Base-by-base conservation (phyloP, 2,797 vertebrate species). In the Lacerta agilis region DNA sequence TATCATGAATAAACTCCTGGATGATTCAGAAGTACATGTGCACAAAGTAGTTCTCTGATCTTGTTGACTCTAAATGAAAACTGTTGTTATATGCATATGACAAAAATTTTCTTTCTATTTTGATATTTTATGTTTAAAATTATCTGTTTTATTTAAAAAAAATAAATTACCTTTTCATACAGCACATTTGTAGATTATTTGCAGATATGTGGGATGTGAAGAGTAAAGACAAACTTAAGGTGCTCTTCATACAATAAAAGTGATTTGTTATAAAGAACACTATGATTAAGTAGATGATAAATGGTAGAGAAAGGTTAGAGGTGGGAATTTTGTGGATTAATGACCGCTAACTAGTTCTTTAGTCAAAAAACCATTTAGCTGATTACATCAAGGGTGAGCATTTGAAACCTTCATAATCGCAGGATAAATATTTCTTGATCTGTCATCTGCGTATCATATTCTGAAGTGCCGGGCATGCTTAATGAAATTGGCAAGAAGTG, bases 401-500 rank as follows among this genome's bases (percentile, higher is more conserved):
- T 80, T 73, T 61, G 29, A 87, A 80, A 86, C 3, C 27, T 72
- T n/a, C 38, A 43, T 38, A 79, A 45, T 43, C 43, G 33, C 41
- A 85, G 25, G 83, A 77, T 33, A 36, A 38, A 58, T 73, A 49
- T 73, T 4, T 27, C 13, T 77, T 85, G 38, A 43, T 23, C 27
- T 77, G 73, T 85, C 18, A 11, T 29, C 55, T 38, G 18, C 33
- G 58, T 55, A 15, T 73, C 45, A 25, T 29, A 75, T 36, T 6
- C 20, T n/a, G 49, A 55, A 58, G n/a, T 25, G 18, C 43, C 38
- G 20, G 3, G 43, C 11, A 55, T 58, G n/a, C 3, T 72, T 84
- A 75, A 58, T 61, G 73, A 76, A 85, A 75, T 76, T 61, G 55
- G 55, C 36, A 76, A 85, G 55, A 85, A 77, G 75, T 64, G 27